These are phyloP conservation scores for Camponotus vicinus DNA, from an alignment of 1,140 invertebrate species.

Conservation along the genomic window DNA sequence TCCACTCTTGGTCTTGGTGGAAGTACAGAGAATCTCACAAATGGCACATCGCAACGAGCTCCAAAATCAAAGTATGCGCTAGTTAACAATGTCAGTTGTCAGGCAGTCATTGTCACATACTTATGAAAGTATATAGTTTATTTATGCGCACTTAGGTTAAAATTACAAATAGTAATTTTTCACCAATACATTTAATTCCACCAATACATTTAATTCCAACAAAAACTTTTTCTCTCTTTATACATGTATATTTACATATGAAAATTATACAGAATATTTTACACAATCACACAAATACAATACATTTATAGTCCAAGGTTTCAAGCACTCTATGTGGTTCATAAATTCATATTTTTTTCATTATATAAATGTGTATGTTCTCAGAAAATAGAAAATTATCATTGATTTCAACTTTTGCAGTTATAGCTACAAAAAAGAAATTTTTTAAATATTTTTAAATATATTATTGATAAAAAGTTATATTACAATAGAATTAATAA, in stretches of 20 bases:
- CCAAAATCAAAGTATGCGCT: constrained; percentile 83
- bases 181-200: constrained; percentile 68
- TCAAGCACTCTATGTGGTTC: constrained; percentile 64
- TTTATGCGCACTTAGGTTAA: constrained; percentile 79
- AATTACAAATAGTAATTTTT: constrained; percentile 70
- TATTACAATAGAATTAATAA: constrained; percentile 9
- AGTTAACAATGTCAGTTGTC: constrained; percentile 83
- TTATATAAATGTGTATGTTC: constrained; percentile 25
- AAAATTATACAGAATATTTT: constrained; percentile 54
- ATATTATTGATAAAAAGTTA: background rate
- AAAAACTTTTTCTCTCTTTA: constrained; percentile 34
- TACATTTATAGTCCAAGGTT: constrained; percentile 56
- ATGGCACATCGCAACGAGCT: constrained; percentile 77
- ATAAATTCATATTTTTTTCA: constrained; percentile 41
- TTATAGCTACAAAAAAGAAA: constrained; percentile 12
- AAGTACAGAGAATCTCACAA: constrained; percentile 75
- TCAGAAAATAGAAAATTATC: constrained; percentile 1
- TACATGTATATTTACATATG: background rate
- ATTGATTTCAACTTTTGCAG: background rate
- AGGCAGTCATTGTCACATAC: constrained; percentile 81
- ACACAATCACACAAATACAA: constrained; percentile 50
- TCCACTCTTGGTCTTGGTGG: constrained; percentile 75
- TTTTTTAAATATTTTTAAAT: constrained; percentile 1
- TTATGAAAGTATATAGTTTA: constrained; percentile 77
- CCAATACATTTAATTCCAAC: constrained; percentile 64